phyloP scores from a whole-genome alignment of 2,113 vertebrate species.

The Colinus virginianus region DNA sequence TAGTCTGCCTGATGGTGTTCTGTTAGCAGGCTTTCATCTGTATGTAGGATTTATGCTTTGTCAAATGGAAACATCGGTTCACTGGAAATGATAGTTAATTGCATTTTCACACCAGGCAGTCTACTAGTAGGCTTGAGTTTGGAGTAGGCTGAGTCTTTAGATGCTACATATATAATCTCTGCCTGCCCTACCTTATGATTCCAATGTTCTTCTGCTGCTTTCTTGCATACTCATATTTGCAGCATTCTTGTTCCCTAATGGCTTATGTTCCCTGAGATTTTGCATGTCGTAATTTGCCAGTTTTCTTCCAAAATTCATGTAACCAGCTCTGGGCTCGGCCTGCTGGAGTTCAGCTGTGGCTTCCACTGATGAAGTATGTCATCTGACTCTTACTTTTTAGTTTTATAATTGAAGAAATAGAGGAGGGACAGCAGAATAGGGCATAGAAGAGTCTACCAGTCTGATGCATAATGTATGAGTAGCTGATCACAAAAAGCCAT shows the following conservation, averaged over 20 bases:
- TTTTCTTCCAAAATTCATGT: background rate
- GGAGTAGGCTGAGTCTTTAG: background rate
- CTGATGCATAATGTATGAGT: background rate
- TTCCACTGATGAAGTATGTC: fast-evolving
- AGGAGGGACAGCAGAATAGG: background rate
- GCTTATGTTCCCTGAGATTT: background rate
- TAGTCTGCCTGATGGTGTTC: background rate
- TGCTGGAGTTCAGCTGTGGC: background rate
- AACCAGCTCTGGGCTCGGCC: background rate
- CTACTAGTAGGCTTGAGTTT: background rate
- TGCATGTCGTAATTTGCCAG: background rate
- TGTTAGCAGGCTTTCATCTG: background rate
- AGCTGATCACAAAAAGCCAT: background rate
- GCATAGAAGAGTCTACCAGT: background rate
- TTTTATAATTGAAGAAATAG: background rate
- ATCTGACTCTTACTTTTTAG: background rate
- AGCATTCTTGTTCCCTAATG: background rate
- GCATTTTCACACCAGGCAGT: background rate
- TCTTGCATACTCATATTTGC: background rate
- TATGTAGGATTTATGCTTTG: background rate
- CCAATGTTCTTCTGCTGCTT: background rate
- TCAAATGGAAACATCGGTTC: background rate
- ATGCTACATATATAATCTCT: background rate
- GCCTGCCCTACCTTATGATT: background rate
- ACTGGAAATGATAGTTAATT: background rate